These are phyloP conservation scores for Acrobasis suavella DNA, from an alignment of 2,888 invertebrate species.

Conservation along the genomic window DNA sequence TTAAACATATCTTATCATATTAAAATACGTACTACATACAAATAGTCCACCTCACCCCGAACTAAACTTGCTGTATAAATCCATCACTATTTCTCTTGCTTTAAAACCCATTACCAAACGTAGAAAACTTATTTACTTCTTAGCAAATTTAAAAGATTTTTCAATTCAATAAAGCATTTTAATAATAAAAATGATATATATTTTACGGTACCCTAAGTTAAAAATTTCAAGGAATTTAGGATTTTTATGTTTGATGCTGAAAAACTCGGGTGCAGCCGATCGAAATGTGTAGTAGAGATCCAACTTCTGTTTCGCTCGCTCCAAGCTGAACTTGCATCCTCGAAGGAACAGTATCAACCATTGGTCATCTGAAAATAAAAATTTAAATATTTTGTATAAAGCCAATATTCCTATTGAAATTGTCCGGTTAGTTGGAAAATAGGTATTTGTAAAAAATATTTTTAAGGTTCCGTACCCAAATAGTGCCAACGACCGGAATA, in stretches of 20 bases:
- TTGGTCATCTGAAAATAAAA: constrained; percentile 75
- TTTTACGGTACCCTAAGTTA: constrained; percentile 26
- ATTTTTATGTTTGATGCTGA: constrained; percentile 35
- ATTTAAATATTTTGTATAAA: background rate
- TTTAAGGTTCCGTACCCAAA: no score
- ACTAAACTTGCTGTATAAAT: no score
- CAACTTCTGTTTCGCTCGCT: constrained; percentile 82
- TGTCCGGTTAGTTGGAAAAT: no score
- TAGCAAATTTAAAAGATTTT: background rate
- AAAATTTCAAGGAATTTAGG: constrained; percentile 36
- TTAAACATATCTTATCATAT: no score
- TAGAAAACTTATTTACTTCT: background rate
- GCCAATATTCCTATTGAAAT: no score
- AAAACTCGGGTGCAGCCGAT: constrained; percentile 76
- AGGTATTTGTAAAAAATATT: no score
- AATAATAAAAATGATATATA: background rate
- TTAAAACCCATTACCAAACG: no score
- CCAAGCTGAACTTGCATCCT: constrained; percentile 84
- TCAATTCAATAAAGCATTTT: no score
- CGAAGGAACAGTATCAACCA: constrained; percentile 83
- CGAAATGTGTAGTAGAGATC: constrained; percentile 82
- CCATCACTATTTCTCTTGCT: no score
- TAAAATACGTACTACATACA: no score
- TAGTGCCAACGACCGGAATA: no score
- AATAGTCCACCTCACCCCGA: no score